Evolutionary conservation across 2,888 invertebrate genomes (phyloP).

Genomic region (Scaptomyza tumidula): DNA sequence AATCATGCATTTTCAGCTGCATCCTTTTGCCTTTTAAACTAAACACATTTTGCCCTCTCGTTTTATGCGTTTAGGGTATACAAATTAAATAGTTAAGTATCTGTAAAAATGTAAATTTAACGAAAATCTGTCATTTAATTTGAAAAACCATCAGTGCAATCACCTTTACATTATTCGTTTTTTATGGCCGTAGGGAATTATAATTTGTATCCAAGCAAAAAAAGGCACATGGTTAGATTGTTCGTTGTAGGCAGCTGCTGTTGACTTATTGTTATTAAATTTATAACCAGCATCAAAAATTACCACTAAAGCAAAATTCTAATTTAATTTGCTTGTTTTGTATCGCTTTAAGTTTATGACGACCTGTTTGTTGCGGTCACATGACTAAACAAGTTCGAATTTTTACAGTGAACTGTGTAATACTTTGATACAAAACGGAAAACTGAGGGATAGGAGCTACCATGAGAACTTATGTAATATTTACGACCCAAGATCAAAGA

Average conservation of each 20-base stretch:
- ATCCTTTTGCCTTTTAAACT: too few species aligned
- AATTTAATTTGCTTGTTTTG: background rate
- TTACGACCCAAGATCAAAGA: background rate
- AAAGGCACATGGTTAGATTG: too few species aligned
- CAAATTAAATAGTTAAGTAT: background rate
- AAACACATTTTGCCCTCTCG: too few species aligned
- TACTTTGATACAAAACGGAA: background rate
- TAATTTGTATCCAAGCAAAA: background rate
- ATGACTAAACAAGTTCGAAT: background rate
- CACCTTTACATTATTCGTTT: background rate
- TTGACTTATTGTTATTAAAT: background rate
- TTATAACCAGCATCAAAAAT: background rate
- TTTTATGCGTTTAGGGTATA: background rate
- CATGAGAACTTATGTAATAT: background rate
- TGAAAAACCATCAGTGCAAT: background rate
- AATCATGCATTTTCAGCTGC: too few species aligned
- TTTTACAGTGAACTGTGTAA: background rate
- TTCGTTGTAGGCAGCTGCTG: background rate
- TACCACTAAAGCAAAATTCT: background rate
- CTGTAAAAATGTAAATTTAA: too few species aligned
- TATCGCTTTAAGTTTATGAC: background rate
- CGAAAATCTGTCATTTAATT: background rate
- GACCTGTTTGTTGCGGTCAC: constrained; percentile 6
- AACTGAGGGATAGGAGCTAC: background rate
- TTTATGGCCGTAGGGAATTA: background rate